These are phyloP conservation scores for Lamellibrachia columna DNA, from an alignment of 2,888 invertebrate species.

Conservation along the genomic window DNA sequence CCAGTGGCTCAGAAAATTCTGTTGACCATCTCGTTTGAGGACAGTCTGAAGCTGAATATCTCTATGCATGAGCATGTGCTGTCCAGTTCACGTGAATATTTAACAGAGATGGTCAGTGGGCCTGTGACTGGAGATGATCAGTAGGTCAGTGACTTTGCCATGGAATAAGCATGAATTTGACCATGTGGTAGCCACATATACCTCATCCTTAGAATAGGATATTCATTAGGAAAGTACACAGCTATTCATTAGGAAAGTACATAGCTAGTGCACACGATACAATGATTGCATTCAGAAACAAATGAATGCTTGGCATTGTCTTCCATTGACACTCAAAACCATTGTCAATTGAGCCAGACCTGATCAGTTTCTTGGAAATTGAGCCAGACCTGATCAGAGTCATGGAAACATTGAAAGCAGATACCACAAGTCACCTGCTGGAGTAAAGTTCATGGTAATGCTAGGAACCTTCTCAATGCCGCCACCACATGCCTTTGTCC, in stretches of 20 bases:
- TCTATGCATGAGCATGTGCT: constrained; percentile 16
- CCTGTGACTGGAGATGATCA: background rate
- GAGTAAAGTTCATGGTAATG: background rate
- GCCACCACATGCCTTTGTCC: no score
- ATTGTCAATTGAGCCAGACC: background rate
- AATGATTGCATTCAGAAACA: background rate
- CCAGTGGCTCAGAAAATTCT: background rate
- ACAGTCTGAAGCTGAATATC: background rate
- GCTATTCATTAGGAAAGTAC: no score
- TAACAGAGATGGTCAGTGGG: no score
- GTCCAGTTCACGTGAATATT: background rate
- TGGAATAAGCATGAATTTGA: background rate
- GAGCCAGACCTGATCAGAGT: background rate
- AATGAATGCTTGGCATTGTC: background rate
- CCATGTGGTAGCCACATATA: background rate
- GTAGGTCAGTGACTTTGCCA: background rate
- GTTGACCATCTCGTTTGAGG: background rate
- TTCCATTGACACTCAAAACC: background rate
- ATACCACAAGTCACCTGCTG: background rate
- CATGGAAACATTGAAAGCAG: background rate
- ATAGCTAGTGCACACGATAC: no score
- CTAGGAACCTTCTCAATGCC: no score
- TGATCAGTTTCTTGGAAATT: background rate
- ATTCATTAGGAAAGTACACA: background rate
- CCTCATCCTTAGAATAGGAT: background rate